phyloP scores from a whole-genome alignment of 2,888 invertebrate genomes.

The Epistrophe eligans region DNA sequence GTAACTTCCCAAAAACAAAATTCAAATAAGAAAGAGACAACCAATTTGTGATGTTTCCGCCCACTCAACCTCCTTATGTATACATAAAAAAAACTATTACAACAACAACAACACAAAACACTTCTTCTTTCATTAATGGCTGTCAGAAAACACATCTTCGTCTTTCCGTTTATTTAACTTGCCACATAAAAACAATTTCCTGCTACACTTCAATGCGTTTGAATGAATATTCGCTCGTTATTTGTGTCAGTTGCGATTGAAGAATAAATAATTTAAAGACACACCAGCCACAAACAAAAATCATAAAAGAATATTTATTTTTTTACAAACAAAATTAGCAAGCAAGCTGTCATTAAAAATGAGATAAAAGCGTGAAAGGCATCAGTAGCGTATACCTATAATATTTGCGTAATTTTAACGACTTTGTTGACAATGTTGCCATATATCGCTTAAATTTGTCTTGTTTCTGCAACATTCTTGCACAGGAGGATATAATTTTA shows the following conservation, averaged over 20 bases:
- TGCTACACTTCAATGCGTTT: slow-evolving; percentile 42
- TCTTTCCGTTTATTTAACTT: slow-evolving; percentile 21
- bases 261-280: not conserved
- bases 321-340: slow-evolving; percentile 7
- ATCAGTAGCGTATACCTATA: not conserved
- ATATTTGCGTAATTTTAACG: slow-evolving; percentile 49
- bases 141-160: slow-evolving; percentile 31
- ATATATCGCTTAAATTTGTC: not conserved
- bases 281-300: not conserved
- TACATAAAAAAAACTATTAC: not conserved
- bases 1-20: not conserved
- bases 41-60: slow-evolving; percentile 15
- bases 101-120: slow-evolving; percentile 3
- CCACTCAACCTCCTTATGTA: not conserved
- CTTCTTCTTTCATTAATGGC: slow-evolving; percentile 30
- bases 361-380: slow-evolving; percentile 49
- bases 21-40: slow-evolving; percentile 23
- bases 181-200: slow-evolving; percentile 60
- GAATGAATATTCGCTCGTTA: not conserved
- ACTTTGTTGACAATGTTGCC: slow-evolving; percentile 8
- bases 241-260: slow-evolving; percentile 9
- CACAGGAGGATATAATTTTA: slow-evolving; percentile 1
- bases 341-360: slow-evolving; percentile 20
- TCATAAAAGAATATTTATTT: slow-evolving; percentile 5
- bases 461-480: slow-evolving; percentile 43